Evolutionary conservation across 1,140 invertebrate species (phyloP).

Genomic region (Papilio aristodemus): DNA sequence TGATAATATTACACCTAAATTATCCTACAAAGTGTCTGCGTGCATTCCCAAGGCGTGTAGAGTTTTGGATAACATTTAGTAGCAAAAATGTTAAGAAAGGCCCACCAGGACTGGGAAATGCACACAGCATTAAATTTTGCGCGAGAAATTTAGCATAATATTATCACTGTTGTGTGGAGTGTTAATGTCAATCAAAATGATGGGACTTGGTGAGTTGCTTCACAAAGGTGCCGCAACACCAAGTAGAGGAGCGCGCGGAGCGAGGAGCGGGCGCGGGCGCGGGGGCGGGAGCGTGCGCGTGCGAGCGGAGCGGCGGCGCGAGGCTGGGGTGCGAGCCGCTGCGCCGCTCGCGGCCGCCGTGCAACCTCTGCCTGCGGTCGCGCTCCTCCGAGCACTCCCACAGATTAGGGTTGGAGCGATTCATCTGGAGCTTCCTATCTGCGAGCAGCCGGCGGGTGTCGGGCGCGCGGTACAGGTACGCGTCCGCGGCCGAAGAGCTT

Average conservation of each 20-base stretch:
- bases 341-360: slow-evolving; percentile 40
- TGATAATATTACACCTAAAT: slow-evolving; percentile 23
- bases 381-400: slow-evolving; percentile 65
- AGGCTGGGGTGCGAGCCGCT: slow-evolving; percentile 70
- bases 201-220: slow-evolving; percentile 82
- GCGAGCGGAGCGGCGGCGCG: slow-evolving; percentile 49
- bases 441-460: slow-evolving; percentile 64
- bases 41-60: not conserved
- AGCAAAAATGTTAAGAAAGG: too few relatives aligned
- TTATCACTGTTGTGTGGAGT: slow-evolving; percentile 24
- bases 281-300: slow-evolving; percentile 42
- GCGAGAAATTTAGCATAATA: slow-evolving; percentile 18
- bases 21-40: not conserved
- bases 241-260: slow-evolving; percentile 81
- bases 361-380: slow-evolving; percentile 39
- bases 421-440: slow-evolving; percentile 70
- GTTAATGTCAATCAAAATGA: slow-evolving; percentile 81
- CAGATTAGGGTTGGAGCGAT: slow-evolving; percentile 75
- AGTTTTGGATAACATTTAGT: not conserved
- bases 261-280: slow-evolving; percentile 58
- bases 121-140: slow-evolving; percentile 12
- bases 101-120: not conserved
- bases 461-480: slow-evolving; percentile 62
- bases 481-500: slow-evolving; percentile 75
- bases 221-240: slow-evolving; percentile 83